Percentiles rank a stretch among this genome's conserved stretches.
Conservation (phyloP, 2,113 vertebrate species). For the Oxyura jamaicensis region DNA sequence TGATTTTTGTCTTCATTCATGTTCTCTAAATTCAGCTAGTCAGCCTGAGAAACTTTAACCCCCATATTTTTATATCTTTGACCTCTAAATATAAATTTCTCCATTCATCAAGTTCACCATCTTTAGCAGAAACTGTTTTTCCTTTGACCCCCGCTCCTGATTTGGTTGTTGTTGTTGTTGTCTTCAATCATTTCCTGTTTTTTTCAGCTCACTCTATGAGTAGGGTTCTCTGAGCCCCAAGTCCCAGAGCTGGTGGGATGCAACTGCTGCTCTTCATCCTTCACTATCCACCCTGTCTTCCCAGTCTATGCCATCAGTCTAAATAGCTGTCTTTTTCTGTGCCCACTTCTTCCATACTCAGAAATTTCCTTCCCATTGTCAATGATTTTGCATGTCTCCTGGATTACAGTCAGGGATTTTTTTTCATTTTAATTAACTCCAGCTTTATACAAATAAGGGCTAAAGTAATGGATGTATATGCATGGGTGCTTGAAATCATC, state of each 20-base stretch:
- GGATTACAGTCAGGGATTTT: neutral
- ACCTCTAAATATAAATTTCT: neutral
- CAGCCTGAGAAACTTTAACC: neutral
- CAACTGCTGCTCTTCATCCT: neutral
- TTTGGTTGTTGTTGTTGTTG: neutral
- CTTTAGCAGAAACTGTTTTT: neutral
- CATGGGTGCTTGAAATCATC: neutral
- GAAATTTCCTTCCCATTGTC: neutral
- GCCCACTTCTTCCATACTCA: neutral
- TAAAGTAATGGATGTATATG: neutral
- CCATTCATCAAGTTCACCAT: neutral
- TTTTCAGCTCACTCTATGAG: neutral
- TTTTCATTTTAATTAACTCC: neutral
- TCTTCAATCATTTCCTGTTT: neutral
- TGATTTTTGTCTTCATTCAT: neutral
- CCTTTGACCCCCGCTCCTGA: neutral
- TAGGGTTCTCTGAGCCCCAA: neutral
- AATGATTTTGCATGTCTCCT: neutral
- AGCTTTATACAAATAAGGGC: neutral
- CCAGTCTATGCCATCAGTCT: neutral
- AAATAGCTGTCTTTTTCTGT: neutral
- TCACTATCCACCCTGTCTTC: neutral
- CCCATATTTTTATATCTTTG: neutral
- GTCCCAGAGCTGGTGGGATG: neutral
- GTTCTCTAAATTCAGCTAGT: neutral